Evolutionary conservation across 1,140 invertebrate genomes (phyloP), one percentile per base, ranked within the genome.

Genomic region (Aphidius gifuensis): DNA sequence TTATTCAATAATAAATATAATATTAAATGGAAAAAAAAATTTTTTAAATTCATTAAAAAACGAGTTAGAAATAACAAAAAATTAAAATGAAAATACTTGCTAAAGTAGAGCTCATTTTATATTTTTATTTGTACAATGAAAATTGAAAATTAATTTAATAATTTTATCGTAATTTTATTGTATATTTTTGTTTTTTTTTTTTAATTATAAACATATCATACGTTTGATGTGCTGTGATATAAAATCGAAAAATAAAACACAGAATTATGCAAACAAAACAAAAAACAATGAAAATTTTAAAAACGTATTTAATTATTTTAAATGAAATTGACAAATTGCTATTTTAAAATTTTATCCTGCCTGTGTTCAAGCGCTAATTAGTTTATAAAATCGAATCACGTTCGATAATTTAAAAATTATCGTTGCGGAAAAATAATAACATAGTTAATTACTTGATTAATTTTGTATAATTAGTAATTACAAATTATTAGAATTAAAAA

Each of bases 221-320:
- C 62, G 56, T 68, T 71, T 69, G 67, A 69, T 66, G 69, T 71
- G 69, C 75, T 78, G 76, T 77, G 75, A 78, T 76, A 78, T 76
- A 77, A 71, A 65, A 67, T 58, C 65, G 61, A 48, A 60, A 65
- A 57, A 61, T 45, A 66, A 40, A 68, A 69, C 69, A 70, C 69
- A 69, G 66, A 63, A 23, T 32, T 32, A 32, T 32, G 2, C 4
- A 32, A 32, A 32, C 4, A 3, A 32, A 32, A 32, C 1, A 32
- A 32, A 32, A 32, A 32, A 3, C 4, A 1, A 46, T 58, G 16
- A 16, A 42, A 3, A 8, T 1, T 55, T 43, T 42, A 55, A 61
- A 60, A 60, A 58, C 42, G 38, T 65, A 67, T 62, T 60, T 64
- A 46, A 42, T 55, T 47, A 66, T 64, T 69, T 69, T 62, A 62